Percentiles rank a stretch among this genome's conserved stretches.
phyloP scores from a whole-genome alignment of 2,888 invertebrate species.

The Lasioglossum marginatum region DNA sequence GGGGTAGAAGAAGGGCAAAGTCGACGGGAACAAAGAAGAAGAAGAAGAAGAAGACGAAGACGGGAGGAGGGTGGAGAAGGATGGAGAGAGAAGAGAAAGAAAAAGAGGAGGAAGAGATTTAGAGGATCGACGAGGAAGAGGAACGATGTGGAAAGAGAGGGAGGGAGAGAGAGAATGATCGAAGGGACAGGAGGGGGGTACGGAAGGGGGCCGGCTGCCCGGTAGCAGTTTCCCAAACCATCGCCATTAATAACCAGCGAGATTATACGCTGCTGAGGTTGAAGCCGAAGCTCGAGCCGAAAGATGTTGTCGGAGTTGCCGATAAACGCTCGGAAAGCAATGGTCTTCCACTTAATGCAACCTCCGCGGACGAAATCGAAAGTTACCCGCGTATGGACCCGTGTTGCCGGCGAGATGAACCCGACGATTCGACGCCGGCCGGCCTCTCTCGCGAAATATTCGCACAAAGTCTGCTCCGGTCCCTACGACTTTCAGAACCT shows the following conservation, averaged over 20 bases:
- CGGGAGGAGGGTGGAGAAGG: constrained; percentile 39
- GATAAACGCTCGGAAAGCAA: constrained; percentile 8
- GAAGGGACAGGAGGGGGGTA: constrained; percentile 54
- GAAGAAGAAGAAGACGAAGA: constrained; percentile 56
- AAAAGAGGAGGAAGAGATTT: constrained; percentile 53
- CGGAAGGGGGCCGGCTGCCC: constrained; percentile 80
- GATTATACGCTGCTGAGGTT: constrained; percentile 82
- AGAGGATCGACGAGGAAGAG: constrained; percentile 56
- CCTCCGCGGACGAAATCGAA: constrained; percentile 10
- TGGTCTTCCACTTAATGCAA: constrained; percentile 13
- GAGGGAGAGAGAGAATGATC: constrained; percentile 60
- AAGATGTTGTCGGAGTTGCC: constrained; percentile 34
- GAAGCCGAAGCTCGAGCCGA: constrained; percentile 57
- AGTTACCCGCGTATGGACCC: background rate
- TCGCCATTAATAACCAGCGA: constrained; percentile 84
- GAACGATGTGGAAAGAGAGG: constrained; percentile 50
- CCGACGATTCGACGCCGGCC: background rate
- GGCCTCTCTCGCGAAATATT: constrained; percentile 1
- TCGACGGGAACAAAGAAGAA: constrained; percentile 27
- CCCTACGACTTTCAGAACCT: background rate
- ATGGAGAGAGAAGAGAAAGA: constrained; percentile 49
- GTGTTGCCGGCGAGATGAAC: background rate
- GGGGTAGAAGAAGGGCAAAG: constrained; percentile 47
- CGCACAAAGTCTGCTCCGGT: background rate
- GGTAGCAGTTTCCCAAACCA: constrained; percentile 84